Evolutionary conservation across 2,888 invertebrate genomes (phyloP), one percentile per base, ranked within the genome.

Genomic region (Hypena proboscidalis): DNA sequence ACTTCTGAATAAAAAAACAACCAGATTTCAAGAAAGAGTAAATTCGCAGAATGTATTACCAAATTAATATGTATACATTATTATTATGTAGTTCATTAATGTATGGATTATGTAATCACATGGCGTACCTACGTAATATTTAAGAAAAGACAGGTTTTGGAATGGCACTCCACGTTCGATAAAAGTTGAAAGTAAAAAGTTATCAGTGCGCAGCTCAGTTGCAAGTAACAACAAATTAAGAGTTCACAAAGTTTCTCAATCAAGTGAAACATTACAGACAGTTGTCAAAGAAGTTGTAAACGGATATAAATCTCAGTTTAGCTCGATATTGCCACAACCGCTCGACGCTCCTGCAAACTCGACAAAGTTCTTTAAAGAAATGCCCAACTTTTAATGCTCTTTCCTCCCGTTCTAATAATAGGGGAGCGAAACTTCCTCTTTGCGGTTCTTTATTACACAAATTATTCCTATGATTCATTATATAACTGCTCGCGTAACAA

Each of bases 261-360:
- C 71, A 74, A 79, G 68, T 67, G 59, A 77, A 77, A 75, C 71
- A 73, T 75, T 71, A 70, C 67, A 72, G 77, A 70, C 71, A 76
- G 75, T 79, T 77, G 81, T 81, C 76, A 80, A 80, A 77, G 77
- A 78, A 77, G 70, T 79, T 74, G 71, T 79, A 77, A 78, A 75
- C 74, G 72, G 74, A 77, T 79, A 85, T 85, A 84, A 86, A 83
- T 85, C 83, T 80, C 70, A 76, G 74, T 81, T 82, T 80, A 79
- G 77, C 77, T 75, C 71, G 75, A 76, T 80, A 80, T 81, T 79
- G 77, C 74, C 71, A 56, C 70, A 72, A 73, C 67, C 70, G 70
- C 72, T 73, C 68, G 73, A 66, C 70, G 70, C 72, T 73, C 68
- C 70, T 53, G 58, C 69, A 50, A 72, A 81, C 72, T 73, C 74